phyloP scores from a whole-genome alignment of 2,797 vertebrate genomes.

The Premnoplex brunnescens region DNA sequence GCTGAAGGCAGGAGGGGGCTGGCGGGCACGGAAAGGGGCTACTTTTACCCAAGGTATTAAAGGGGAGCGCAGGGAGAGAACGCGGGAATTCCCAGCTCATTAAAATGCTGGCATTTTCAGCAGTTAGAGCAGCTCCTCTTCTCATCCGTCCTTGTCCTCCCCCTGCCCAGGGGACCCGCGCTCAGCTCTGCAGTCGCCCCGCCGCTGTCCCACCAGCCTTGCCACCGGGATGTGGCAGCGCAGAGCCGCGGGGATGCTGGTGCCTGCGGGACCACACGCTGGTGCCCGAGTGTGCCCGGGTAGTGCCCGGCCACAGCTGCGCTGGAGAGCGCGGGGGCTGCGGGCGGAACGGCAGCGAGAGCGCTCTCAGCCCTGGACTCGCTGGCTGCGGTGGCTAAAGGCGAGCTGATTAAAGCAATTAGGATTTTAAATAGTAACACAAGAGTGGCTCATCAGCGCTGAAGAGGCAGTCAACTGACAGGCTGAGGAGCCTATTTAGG shows the following conservation, averaged over 20 bases:
- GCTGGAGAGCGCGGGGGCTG: accelerated
- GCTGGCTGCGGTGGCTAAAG: background rate
- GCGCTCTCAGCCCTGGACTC: background rate
- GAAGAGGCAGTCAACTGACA: constrained; percentile 57
- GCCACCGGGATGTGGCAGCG: accelerated
- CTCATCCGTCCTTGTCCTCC: background rate
- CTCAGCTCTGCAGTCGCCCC: background rate
- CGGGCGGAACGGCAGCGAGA: background rate
- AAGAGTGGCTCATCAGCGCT: constrained; percentile 60
- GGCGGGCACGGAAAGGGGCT: background rate
- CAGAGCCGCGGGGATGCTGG: background rate
- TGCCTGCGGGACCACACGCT: background rate
- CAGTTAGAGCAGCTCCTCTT: background rate
- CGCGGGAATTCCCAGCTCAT: background rate
- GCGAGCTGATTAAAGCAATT: constrained; percentile 63
- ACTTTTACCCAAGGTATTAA: background rate
- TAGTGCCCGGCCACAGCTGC: background rate
- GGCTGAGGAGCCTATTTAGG: constrained; percentile 58
- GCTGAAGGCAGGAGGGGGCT: background rate
- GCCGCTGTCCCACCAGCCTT: background rate
- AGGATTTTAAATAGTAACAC: constrained; percentile 60
- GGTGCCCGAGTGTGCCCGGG: background rate
- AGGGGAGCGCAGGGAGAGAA: background rate
- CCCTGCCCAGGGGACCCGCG: background rate
- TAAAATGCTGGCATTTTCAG: background rate